phyloP scores from a whole-genome alignment of 2,113 vertebrate species.

The Pao palembangensis region DNA sequence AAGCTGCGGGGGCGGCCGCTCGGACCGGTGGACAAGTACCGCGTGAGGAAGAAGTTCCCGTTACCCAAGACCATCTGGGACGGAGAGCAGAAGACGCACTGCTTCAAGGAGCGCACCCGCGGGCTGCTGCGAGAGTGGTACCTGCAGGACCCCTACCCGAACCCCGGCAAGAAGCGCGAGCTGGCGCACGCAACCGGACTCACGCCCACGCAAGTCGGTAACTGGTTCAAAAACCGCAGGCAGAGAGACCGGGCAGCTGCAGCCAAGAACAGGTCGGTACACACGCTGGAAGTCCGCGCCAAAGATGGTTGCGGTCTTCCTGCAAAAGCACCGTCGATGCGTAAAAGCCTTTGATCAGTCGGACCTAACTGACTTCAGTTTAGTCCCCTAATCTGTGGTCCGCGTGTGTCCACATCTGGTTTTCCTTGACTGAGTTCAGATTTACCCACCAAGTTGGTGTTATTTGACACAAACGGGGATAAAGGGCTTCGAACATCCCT shows the following conservation, averaged over 20 bases:
- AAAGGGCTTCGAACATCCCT: no score
- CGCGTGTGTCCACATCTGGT: no score
- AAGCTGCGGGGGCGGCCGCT: conserved; percentile 92
- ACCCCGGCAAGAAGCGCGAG: conserved; percentile 98
- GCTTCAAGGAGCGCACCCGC: conserved; percentile 97
- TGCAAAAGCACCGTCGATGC: no score
- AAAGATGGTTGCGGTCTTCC: no score
- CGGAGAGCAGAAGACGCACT: conserved; percentile 98
- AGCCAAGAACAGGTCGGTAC: conserved; percentile 96
- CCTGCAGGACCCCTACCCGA: conserved; percentile 98
- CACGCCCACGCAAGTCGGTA: conserved; percentile 96
- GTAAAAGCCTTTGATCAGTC: no score
- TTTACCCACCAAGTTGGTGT: no score
- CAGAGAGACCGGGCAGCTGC: conserved; percentile 95
- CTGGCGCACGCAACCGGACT: conserved; percentile 97
- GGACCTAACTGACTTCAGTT: no score
- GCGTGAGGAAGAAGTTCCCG: conserved; percentile 98
- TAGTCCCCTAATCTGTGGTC: no score
- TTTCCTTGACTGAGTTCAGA: no score
- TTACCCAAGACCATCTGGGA: conserved; percentile 98
- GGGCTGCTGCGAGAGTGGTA: conserved; percentile 98
- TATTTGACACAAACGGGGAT: no score
- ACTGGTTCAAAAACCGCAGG: conserved; percentile 98
- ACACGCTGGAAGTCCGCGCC: no score
- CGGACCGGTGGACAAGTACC: conserved; percentile 97